These are phyloP conservation scores for Periophthalmus magnuspinnatus DNA, from an alignment of 2,797 vertebrate species.

Conservation along the genomic window DNA sequence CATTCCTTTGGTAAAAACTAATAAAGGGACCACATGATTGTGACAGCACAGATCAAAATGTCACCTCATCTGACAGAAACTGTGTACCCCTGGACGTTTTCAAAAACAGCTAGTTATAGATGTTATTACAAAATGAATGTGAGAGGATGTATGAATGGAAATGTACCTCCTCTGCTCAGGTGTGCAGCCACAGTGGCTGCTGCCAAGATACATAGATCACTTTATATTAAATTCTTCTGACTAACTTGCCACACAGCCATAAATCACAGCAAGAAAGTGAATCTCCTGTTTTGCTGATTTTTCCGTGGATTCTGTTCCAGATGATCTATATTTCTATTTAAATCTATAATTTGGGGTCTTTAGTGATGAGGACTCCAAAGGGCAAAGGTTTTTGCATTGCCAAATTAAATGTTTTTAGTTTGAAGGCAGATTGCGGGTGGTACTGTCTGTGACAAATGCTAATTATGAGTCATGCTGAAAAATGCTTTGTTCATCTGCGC, in stretches of 20 bases:
- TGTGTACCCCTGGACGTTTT: neutral
- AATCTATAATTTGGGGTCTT: neutral
- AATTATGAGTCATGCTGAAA: slow-evolving; percentile 55
- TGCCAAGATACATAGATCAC: slow-evolving; percentile 77
- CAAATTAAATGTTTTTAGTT: slow-evolving; percentile 52
- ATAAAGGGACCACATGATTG: neutral
- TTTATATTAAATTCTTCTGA: slow-evolving; percentile 76
- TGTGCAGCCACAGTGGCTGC: slow-evolving; percentile 55
- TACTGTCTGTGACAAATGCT: slow-evolving; percentile 52
- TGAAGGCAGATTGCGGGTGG: slow-evolving; percentile 45
- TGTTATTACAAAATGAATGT: neutral
- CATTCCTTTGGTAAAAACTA: neutral
- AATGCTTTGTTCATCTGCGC: slow-evolving; percentile 49
- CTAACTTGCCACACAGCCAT: slow-evolving; percentile 66
- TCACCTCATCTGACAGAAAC: neutral
- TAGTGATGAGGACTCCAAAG: slow-evolving; percentile 25
- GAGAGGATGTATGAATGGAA: slow-evolving; percentile 40
- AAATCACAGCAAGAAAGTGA: slow-evolving; percentile 70
- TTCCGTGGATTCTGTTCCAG: neutral
- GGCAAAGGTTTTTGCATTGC: slow-evolving; percentile 61
- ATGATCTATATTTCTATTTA: neutral
- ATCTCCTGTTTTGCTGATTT: slow-evolving; percentile 41
- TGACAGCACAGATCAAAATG: neutral
- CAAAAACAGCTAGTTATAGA: neutral
- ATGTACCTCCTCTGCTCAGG: slow-evolving; percentile 59